Base-by-base conservation (phyloP, 2,113 vertebrate genomes). In the Gracilinanus agilis region DNA sequence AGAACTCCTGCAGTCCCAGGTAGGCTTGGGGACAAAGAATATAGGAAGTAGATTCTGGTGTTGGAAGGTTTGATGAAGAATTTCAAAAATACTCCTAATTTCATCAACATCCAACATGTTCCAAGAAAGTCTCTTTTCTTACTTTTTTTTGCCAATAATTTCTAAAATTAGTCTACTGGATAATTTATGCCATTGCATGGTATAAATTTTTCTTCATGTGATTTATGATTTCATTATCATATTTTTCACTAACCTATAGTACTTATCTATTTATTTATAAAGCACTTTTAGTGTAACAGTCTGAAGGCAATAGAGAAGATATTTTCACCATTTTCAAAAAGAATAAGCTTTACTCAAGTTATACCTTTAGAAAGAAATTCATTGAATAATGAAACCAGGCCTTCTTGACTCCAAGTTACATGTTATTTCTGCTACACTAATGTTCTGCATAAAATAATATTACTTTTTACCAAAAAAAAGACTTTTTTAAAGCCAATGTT, bases 191-290 rank as follows among this genome's bases (percentile, higher is more conserved):
- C 7, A 83, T 23, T 83, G 67, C 34, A 83, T 21, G 49, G 55
- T 40, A 55, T 2, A 58, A 44, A n/a, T 12, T 54, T 25, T 55
- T 40, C 19, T 96, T 3, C 49, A 49, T 49, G 5, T 49, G 49
- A 49, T 49, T 49, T 49, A 49, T 95, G 91, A 93, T 94, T 94
- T 34, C 24, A 90, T 54, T 56, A 88, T 55, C 24, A 93, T 95
- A 94, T 44, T 58, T 11, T 24, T 6, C 55, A 4, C 16, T 19
- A 21, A 2, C 67, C 12, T 83, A 40, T 40, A 9, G 34, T n/a
- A 83, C 67, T 83, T 83, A 40, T 40, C 5, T 49, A 49, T 3
- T 3, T 19, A n/a, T 40, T 83, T 83, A 83, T 40, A 83, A 83
- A 83, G 4, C 34, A n/a, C 13, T 75, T 75, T 75, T 13, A 75